Conservation (phyloP, 92 coral and sea anemone genomes). For the Epizoanthus ramosus region DNA sequence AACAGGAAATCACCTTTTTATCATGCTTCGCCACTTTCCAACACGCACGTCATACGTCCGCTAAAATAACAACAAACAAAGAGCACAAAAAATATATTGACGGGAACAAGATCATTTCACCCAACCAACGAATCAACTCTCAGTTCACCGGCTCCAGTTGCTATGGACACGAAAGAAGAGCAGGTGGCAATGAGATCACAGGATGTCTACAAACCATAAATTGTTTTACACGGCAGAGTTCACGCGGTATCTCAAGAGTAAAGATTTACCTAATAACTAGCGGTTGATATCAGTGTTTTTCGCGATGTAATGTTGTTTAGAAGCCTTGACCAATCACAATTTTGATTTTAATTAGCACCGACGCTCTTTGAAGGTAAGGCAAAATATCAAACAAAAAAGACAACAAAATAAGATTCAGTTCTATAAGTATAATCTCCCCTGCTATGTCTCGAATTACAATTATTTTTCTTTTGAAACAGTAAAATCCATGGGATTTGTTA, state of each 20-base stretch:
- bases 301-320: background rate
- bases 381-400: background rate
- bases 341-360: constrained; percentile 5
- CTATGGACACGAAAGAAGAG: constrained; percentile 6
- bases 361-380: background rate
- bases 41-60: constrained; percentile 27
- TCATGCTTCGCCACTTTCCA: constrained; percentile 28
- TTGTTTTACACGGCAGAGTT: constrained; percentile 19
- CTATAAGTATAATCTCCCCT: no score
- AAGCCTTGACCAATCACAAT: background rate
- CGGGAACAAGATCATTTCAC: background rate
- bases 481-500: no score
- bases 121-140: constrained; percentile 5
- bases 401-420: background rate
- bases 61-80: constrained; percentile 5
- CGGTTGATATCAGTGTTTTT: background rate
- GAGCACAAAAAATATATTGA: background rate
- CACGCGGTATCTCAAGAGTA: constrained; percentile 14
- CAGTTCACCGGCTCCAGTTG: background rate
- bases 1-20: constrained; percentile 39
- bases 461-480: no score
- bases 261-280: constrained; percentile 30
- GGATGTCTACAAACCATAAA: constrained; percentile 24
- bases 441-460: no score
- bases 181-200: constrained; percentile 45